Evolutionary conservation across 2,888 invertebrate species (phyloP), one percentile per base, ranked within the genome.

Genomic region (Cheilosia variabilis): DNA sequence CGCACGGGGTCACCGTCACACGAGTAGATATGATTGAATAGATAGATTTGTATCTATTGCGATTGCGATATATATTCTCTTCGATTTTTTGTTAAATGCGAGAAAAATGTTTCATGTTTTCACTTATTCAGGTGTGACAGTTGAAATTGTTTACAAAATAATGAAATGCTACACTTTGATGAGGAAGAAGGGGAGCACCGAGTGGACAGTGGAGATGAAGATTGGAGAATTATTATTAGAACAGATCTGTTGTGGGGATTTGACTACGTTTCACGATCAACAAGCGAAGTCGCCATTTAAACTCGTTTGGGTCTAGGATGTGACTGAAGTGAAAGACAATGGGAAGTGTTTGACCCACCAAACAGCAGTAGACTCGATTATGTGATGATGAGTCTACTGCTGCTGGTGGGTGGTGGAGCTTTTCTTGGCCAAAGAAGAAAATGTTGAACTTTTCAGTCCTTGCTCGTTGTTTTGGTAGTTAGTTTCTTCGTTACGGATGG

Each of bases 221-320:
- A 37, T 17, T 47, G 22, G 53, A 19, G 17, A 31, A 1, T 7
- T 24, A 19, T 13, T n/a, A 45, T 47, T 53, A 10, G 31, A 19
- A n/a, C 17, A 43, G 22, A 47, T 52, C 31, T 27, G 71, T 41
- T 24, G 19, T 27, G 10, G 22, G 22, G 7, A 22, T 22, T 50
- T 22, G 50, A 50, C 53, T 57, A 31, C 27, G 43, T 45, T 55
- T 45, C 17, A 27, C 75, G 69, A 63, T 58, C 31, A 87, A 13
- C 58, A 45, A 53, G 34, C 80, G 68, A 78, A 53, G 68, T 81
- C 75, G 71, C 72, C 87, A 87, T 87, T 81, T 76, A 76, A 84
- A 87, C 87, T 87, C 87, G 87, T 76, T 84, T 68, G 62, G 84
- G 62, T 81, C 71, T 81, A 87, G 77, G 83, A 87, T 84, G 87